A percentile compares a stretch with the other conserved stretches of the same genome.
phyloP scores from a whole-genome alignment of 2,888 invertebrate genomes.

The Drosophila sordidula region DNA sequence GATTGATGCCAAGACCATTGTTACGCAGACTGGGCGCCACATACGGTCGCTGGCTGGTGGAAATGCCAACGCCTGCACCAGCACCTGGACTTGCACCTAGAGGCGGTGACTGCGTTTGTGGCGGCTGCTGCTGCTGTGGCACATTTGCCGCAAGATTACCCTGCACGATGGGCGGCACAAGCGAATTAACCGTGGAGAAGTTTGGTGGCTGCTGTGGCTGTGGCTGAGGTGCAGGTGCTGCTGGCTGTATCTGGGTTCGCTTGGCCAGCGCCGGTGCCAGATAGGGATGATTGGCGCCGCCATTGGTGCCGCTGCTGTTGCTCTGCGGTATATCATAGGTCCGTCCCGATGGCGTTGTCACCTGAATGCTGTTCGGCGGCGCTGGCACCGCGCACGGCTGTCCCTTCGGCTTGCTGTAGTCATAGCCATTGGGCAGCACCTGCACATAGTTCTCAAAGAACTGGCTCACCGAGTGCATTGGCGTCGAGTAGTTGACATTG shows the following conservation, averaged over 20 bases:
- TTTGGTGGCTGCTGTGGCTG: slow-evolving; percentile 45
- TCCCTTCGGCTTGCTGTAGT: slow-evolving; percentile 68
- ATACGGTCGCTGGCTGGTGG: slow-evolving; percentile 84
- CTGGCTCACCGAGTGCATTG: slow-evolving; percentile 74
- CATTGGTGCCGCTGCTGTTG: slow-evolving; percentile 72
- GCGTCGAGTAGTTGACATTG: slow-evolving; percentile 76
- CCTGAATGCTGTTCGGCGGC: slow-evolving; percentile 68
- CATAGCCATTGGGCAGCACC: slow-evolving; percentile 73
- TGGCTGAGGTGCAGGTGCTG: slow-evolving; percentile 34
- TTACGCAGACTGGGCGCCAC: slow-evolving; percentile 83
- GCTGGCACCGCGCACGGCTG: slow-evolving; percentile 32
- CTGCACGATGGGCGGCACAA: slow-evolving; percentile 53
- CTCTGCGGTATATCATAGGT: slow-evolving; percentile 79
- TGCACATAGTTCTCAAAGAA: slow-evolving; percentile 78
- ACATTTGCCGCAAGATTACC: slow-evolving; percentile 36
- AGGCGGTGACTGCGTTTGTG: slow-evolving; percentile 38
- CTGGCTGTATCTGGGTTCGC: slow-evolving; percentile 64
- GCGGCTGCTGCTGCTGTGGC: slow-evolving; percentile 32
- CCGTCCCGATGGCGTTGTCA: slow-evolving; percentile 81
- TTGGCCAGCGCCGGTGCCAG: slow-evolving; percentile 81
- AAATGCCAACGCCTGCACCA: slow-evolving; percentile 32
- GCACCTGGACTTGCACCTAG: slow-evolving; percentile 12
- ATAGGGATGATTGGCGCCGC: slow-evolving; percentile 77
- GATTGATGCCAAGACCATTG: slow-evolving; percentile 70
- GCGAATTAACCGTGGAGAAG: slow-evolving; percentile 59